phyloP scores from a whole-genome alignment of 2,888 invertebrate genomes.

The Sesia bembeciformis region DNA sequence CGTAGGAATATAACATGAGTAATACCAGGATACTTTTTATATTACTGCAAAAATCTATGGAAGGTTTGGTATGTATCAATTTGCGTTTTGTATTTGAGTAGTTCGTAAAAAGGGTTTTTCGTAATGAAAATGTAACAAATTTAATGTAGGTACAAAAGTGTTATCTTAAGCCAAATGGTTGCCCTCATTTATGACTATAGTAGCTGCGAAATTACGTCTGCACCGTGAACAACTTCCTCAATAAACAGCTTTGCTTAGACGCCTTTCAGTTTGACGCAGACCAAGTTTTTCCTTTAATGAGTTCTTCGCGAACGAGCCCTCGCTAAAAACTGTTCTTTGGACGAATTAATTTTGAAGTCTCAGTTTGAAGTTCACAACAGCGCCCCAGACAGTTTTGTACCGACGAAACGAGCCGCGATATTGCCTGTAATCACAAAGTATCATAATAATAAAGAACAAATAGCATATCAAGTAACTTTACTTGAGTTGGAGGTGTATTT shows the following conservation, averaged over 20 bases:
- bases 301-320: constrained; percentile 17
- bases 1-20: too few species aligned
- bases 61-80: too few species aligned
- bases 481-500: too few species aligned
- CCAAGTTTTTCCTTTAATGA: constrained; percentile 20
- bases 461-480: too few species aligned
- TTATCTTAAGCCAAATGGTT: neutral
- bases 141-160: neutral
- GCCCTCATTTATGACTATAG: neutral
- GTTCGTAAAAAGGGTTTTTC: too few species aligned
- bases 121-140: neutral
- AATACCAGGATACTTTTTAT: too few species aligned
- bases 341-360: constrained; percentile 27
- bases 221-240: neutral
- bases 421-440: too few species aligned
- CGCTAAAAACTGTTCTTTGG: constrained; percentile 21
- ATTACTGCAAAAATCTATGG: too few species aligned
- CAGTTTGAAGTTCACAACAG: constrained; percentile 9
- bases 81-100: too few species aligned
- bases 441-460: too few species aligned
- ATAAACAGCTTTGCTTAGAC: neutral
- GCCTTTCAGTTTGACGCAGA: constrained; percentile 1
- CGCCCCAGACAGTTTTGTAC: constrained; percentile 8
- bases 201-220: neutral
- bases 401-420: too few species aligned